Percentiles rank a stretch among this genome's conserved stretches.
These are phyloP conservation scores for Coregonus clupeaformis DNA, from an alignment of 2,113 vertebrate species.

Conservation along the genomic window DNA sequence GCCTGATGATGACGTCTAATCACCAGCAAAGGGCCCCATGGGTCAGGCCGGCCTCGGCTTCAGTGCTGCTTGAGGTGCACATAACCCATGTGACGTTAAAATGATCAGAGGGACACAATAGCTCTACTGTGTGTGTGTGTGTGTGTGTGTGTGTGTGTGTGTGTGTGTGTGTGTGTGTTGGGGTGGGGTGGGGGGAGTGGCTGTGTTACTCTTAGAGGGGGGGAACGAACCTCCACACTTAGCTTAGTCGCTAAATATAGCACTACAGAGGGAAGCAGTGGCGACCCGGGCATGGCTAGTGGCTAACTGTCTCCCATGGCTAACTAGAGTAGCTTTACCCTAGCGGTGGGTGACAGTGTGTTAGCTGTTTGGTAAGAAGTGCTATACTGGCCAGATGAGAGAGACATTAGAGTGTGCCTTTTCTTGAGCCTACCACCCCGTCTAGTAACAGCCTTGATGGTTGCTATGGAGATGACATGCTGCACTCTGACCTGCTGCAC, in stretches of 20 bases:
- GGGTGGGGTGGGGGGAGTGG: not conserved
- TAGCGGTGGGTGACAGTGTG: not conserved
- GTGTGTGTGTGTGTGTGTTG: not conserved
- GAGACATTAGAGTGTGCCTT: not conserved
- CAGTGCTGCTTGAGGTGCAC: not conserved
- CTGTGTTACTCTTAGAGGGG: constrained; percentile 15
- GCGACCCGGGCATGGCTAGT: not conserved
- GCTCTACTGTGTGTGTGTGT: not conserved
- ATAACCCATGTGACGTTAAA: not conserved
- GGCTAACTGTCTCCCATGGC: constrained; percentile 27
- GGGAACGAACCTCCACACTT: constrained; percentile 13
- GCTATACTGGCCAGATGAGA: constrained; percentile 14
- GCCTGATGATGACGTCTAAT: not conserved
- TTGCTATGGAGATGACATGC: constrained; percentile 47
- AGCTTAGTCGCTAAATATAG: constrained; percentile 37
- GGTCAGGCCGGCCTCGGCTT: not conserved
- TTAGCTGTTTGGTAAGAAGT: not conserved
- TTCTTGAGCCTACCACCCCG: not conserved
- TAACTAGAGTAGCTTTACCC: constrained; percentile 19
- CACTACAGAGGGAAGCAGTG: not conserved
- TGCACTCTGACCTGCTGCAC: constrained; percentile 14
- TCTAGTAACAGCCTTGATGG: constrained; percentile 30
- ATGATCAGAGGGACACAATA: not conserved
- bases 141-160: not conserved
- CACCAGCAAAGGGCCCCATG: not conserved